Percentiles rank a stretch among this genome's conserved stretches.
Evolutionary conservation across 2,113 vertebrate species (phyloP).

Genomic region (Pangasianodon gigas): DNA sequence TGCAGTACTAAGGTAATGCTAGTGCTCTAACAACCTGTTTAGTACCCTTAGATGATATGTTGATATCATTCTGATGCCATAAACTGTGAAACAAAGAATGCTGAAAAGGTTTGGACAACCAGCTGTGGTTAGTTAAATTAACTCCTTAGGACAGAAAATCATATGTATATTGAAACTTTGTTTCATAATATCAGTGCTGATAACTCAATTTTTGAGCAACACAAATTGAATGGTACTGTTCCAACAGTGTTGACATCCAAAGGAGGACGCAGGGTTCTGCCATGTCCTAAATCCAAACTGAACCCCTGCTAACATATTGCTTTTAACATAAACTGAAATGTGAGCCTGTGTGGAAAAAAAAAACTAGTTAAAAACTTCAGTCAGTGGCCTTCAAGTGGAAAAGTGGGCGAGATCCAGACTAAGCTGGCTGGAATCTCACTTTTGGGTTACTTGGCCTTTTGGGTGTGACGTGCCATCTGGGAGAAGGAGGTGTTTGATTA

Average conservation of each 20-base stretch:
- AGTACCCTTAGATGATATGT: not conserved
- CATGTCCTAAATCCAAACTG: not conserved
- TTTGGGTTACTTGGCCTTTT: not conserved
- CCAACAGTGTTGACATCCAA: not conserved
- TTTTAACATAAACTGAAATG: not conserved
- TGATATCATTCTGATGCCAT: not conserved
- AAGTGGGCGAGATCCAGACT: not conserved
- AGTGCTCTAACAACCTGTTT: not conserved
- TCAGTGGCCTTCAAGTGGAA: not conserved
- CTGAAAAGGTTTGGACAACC: not conserved
- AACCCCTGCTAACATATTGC: not conserved
- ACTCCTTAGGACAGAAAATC: not conserved
- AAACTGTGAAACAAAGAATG: not conserved
- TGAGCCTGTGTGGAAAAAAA: not conserved
- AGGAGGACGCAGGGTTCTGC: not conserved
- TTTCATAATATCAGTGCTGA: not conserved
- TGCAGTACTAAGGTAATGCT: not conserved
- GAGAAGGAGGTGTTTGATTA: constrained; percentile 24
- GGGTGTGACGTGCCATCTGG: not conserved
- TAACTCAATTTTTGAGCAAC: not conserved
- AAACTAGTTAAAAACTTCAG: not conserved
- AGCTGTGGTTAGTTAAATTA: not conserved
- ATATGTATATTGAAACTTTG: not conserved
- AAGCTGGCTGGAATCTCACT: not conserved
- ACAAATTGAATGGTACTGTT: not conserved